These are phyloP conservation scores for Aphelenchoides besseyi DNA, from an alignment of 1,140 invertebrate genomes.

Conservation along the genomic window DNA sequence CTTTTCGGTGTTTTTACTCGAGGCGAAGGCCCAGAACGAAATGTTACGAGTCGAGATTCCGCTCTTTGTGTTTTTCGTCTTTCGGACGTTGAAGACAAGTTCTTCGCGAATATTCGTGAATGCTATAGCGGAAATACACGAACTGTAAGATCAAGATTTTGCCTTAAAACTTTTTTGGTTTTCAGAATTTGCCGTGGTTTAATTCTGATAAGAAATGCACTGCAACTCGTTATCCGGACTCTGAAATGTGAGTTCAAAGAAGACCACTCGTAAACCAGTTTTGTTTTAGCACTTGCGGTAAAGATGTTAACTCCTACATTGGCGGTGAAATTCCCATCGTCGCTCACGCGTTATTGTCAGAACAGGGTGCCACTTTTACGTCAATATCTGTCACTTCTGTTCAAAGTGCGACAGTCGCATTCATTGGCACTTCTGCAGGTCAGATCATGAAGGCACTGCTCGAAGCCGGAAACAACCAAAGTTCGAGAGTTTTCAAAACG, in stretches of 20 bases:
- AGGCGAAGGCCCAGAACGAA: conserved; percentile 41
- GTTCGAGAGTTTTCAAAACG: conserved; percentile 46
- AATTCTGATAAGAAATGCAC: conserved; percentile 54
- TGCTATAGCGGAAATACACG: conserved; percentile 54
- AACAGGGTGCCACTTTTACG: conserved; percentile 45
- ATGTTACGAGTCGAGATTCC: conserved; percentile 47
- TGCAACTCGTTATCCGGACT: conserved; percentile 49
- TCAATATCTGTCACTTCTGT: conserved; percentile 48
- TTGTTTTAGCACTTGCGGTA: conserved; percentile 37
- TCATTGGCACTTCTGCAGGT: conserved; percentile 57
- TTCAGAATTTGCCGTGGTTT: conserved; percentile 60
- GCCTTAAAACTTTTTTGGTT: conserved; percentile 1
- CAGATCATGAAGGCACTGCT: conserved; percentile 45
- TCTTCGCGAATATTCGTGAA: conserved; percentile 56
- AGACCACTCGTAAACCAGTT: not conserved
- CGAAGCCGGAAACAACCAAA: conserved; percentile 25
- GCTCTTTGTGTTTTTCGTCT: conserved; percentile 55
- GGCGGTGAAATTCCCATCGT: conserved; percentile 56
- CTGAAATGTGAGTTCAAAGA: conserved; percentile 47
- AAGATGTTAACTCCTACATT: conserved; percentile 57
- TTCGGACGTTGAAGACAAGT: conserved; percentile 52
- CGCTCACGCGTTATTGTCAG: conserved; percentile 32
- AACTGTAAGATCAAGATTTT: conserved; percentile 28
- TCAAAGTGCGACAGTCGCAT: conserved; percentile 55
- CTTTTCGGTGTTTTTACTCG: conserved; percentile 45